A percentile compares a stretch with the other conserved stretches of the same genome.
phyloP scores from a whole-genome alignment of 2,113 vertebrate species.

The Salvelinus sp. region DNA sequence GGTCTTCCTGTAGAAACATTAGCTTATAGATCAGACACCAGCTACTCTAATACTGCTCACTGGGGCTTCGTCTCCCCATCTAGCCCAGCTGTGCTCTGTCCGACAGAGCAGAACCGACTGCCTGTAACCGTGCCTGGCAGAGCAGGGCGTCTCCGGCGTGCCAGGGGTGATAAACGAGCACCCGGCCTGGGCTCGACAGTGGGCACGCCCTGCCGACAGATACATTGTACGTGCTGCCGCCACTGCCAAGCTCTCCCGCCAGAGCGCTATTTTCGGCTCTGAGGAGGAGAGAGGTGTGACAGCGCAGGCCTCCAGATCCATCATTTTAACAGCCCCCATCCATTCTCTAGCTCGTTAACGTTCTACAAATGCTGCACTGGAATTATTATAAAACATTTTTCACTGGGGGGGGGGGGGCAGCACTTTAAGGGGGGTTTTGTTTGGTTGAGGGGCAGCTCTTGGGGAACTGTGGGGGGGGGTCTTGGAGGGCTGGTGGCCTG shows the following conservation, averaged over 20 bases:
- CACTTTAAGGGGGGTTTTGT: no score
- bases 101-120: neutral
- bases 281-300: neutral
- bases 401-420: no score
- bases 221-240: slow-evolving; percentile 21
- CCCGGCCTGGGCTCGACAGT: neutral
- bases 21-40: slow-evolving; percentile 37
- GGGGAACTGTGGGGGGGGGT: no score
- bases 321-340: slow-evolving; percentile 45
- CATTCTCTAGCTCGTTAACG: slow-evolving; percentile 37
- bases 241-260: slow-evolving; percentile 10
- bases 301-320: slow-evolving; percentile 31
- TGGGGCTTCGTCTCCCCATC: slow-evolving; percentile 34
- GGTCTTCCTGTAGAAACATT: neutral
- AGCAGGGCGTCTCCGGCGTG: slow-evolving; percentile 37
- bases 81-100: slow-evolving; percentile 11
- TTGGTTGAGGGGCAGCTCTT: no score
- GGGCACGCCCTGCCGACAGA: slow-evolving; percentile 19
- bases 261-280: slow-evolving; percentile 30
- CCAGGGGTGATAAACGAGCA: slow-evolving; percentile 52
- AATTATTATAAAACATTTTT: no score
- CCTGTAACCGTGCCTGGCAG: slow-evolving; percentile 24
- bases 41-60: slow-evolving; percentile 11
- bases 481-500: no score
- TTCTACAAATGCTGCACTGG: slow-evolving; percentile 9